Evolutionary conservation across 1,140 invertebrate genomes (phyloP), one percentile per base, ranked within the genome.

Genomic region (Phymastichus coffea): DNA sequence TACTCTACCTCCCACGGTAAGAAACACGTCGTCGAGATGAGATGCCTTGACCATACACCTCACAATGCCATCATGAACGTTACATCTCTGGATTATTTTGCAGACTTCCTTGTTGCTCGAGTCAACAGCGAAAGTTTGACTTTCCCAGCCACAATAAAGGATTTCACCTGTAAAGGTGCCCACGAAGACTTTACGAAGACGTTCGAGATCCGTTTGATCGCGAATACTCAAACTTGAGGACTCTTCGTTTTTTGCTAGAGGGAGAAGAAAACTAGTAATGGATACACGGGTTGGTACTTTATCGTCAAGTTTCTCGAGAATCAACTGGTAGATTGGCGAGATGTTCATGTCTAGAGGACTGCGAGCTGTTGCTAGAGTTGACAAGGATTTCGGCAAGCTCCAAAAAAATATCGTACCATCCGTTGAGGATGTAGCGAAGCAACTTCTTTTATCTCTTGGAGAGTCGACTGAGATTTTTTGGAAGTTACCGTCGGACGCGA

Each of bases 391-490:
- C 1, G 59, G 59, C 2, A 61, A 69, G 74, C 87, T 84, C 89
- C 89, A 91, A 66, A 88, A 81, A 19, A 82, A 75, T 14, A 89
- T 76, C 0, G 70, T 77, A 2, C 88, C 87, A 66, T 89, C 88
- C 51, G 84, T 78, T 17, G 84, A 82, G 38, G 79, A 77, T 0
- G 86, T 85, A 4, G 87, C 68, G 58, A 90, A 86, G 84, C n/a
- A 82, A 71, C 61, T 33, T 63, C 4, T 52, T 70, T 6, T 14
- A 9, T 30, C 9, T 22, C 38, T 44, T 2, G 19, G 6, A 2
- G 40, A 30, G 14, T 58, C 37, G 12, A 30, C 17, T 0, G 38
- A 23, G 0, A 63, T 30, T 47, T 60, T 70, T 3, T 58, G 61
- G 63, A 43, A 80, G 61, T 82, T 84, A 1, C 87, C 87, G 30